Evolutionary conservation across 2,888 invertebrate genomes (phyloP), one percentile per base, ranked within the genome.

Genomic region (Eurois occulta): DNA sequence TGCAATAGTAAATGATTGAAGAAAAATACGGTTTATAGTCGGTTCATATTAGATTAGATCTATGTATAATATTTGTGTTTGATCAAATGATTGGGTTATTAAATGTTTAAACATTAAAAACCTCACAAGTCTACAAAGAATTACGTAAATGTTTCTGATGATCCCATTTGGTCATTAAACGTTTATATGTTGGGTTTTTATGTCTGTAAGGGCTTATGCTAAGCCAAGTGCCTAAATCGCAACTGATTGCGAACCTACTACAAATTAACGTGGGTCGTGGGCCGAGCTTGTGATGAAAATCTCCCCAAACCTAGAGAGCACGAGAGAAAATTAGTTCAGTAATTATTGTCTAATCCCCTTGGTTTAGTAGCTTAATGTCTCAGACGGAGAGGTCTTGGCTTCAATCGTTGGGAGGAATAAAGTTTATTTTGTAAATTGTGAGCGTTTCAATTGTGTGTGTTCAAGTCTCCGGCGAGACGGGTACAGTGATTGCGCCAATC

Each of bases 281-380:
- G 78, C 80, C 75, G 74, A 83, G 81, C 60, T 79, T 76, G 82
- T 84, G 88, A 86, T 88, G 88, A 88, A 88, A 88, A 89, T 88
- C 85, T 88, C 85, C 70, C 83, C 81, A 82, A 85, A 88, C 85
- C 80, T 83, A 86, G 81, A 85, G 87, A 89, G 81, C 81, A 81
- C 80, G 85, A 88, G 89, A 83, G 86, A 84, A 89, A 89, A 88
- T 88, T 88, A 88, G 88, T 89, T 88, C 88, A 89, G 88, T 88
- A 88, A 88, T 88, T 88, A 88, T 85, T 85, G 87, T 86, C 80
- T 88, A 86, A 89, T 89, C 87, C 85, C 64, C 77, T 75, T 80
- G 84, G 87, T 86, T 88, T 88, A 85, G 85, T 88, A 83, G 87
- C 87, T 87, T 88, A 89, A 83, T 86, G 89, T 83, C 75, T 84